Evolutionary conservation across 2,888 invertebrate species (phyloP), one percentile per base, ranked within the genome.

Genomic region (Erynnis tages): DNA sequence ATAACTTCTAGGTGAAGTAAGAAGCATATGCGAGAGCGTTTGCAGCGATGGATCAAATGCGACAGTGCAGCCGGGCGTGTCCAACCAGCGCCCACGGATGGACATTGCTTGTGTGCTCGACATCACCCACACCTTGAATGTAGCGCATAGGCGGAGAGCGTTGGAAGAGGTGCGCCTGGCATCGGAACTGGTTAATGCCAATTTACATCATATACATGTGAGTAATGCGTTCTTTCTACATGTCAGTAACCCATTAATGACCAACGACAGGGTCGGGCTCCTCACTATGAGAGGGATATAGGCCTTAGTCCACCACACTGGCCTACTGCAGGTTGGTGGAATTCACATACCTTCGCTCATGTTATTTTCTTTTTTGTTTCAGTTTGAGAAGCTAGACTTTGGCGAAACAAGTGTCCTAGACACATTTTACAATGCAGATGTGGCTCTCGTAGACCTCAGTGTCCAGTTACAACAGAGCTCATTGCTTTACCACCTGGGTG

Each of bases 301-400:
- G n/a, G n/a, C n/a, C n/a, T n/a, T n/a, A n/a, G n/a, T n/a, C n/a
- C n/a, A n/a, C n/a, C n/a, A n/a, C n/a, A n/a, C n/a, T n/a, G n/a
- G n/a, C n/a, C n/a, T n/a, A n/a, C n/a, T n/a, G n/a, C n/a, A n/a
- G n/a, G n/a, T n/a, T n/a, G n/a, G n/a, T n/a, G n/a, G n/a, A n/a
- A n/a, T n/a, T n/a, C n/a, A n/a, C n/a, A n/a, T n/a, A n/a, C n/a
- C n/a, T n/a, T n/a, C n/a, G n/a, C n/a, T n/a, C n/a, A n/a, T n/a
- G n/a, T n/a, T n/a, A n/a, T n/a, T n/a, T n/a, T n/a, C n/a, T n/a
- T n/a, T n/a, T n/a, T n/a, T 34, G 25, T 49, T 49, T 55, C 87
- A 97, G 95, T 99, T 98, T 91, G 97, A 99, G 77, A 97, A 97
- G 79, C 89, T 99, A 61, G 99, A 99, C 86, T 99, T 98, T 86